Evolutionary conservation across 2,888 invertebrate genomes (phyloP), one percentile per base, ranked within the genome.

Genomic region (Meiosimyza decipiens): DNA sequence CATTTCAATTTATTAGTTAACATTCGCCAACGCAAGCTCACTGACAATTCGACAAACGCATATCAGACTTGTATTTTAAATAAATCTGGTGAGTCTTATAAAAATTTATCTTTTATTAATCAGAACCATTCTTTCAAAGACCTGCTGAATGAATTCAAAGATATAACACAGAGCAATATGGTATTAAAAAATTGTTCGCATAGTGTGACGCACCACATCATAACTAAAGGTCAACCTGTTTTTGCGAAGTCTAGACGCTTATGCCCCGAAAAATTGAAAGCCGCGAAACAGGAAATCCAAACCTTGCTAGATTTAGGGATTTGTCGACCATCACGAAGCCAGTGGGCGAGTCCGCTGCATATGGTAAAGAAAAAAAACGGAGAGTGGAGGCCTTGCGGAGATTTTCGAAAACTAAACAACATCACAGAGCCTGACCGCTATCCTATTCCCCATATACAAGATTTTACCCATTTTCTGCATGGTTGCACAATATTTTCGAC

Each of bases 271-370:
- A 47, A 47, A 73, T 11, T 64, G n/a, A n/a, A n/a, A n/a, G n/a
- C n/a, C n/a, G n/a, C n/a, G n/a, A 62, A n/a, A 28, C 75, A 9
- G 11, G 76, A 2, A 80, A 86, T 22, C n/a, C n/a, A n/a, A n/a
- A n/a, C n/a, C n/a, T n/a, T n/a, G n/a, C n/a, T n/a, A n/a, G n/a
- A n/a, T n/a, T 73, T 79, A 22, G 88, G 86, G 0, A 85, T 88
- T 13, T 85, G 85, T 51, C 78, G 86, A 4, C 87, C 85, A 0
- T 87, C 87, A 0, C 82, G 81, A 6, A 85, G 85, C 52, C 75
- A 79, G 3, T 88, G 85, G 86, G 79, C 86, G 0, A 84, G 81
- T 59, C 87, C 85, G 2, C 75, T 88, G 0, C 83, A 83, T 67
- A 72, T 84, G 75, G 80, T 79, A 11, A 72, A 66, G 9, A 83